Base-by-base conservation (phyloP, 2,797 vertebrate species). In the Saxicola maurus region DNA sequence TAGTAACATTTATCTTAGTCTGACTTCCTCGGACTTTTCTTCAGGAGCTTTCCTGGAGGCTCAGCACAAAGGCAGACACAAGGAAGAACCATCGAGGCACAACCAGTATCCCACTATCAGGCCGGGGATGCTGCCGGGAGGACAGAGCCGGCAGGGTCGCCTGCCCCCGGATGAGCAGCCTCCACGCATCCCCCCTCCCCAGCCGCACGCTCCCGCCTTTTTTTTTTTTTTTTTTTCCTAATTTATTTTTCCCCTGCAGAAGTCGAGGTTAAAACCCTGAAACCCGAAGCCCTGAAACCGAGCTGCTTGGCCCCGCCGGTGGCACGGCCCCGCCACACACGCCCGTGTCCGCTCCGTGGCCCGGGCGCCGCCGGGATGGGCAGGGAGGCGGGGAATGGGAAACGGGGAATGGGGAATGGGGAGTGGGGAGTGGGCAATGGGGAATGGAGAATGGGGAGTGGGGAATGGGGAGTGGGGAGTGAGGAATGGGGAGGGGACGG, bases 201-300 rank as follows among this genome's bases (percentile, higher is more conserved):
- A 17, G 5, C 42, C 28, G 30, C 10, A 17, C 0, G 2, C 16
- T 53, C 14, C 13, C 5, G 1, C 10, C 24, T 35, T 25, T 1
- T 7, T 7, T 7, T 24, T 19, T 8, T 9, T 5, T 23, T 3
- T 15, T 9, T 11, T 20, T 21, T 20, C 4, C 5, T 20, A 3
- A 16, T 81, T 65, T 52, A 7, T 79, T 76, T 87, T 77, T 18
- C 27, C 64, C 38, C 31, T 65, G 38, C 43, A 82, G 80, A 87
- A 87, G 64, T 65, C 60, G 48, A 87, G 86, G 89, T 90, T 90
- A 82, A 82, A 87, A 42, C 89, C 72, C 67, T 89, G 94, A 95
- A 92, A 91, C 80, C 53, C 37, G 88, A 93, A 82, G 48, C 90
- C 52, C 35, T 89, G 90, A 87, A 92, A 92, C 65, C 43, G 79